phyloP scores from a whole-genome alignment of 2,797 vertebrate species.

The Trichosurus vulpecula region DNA sequence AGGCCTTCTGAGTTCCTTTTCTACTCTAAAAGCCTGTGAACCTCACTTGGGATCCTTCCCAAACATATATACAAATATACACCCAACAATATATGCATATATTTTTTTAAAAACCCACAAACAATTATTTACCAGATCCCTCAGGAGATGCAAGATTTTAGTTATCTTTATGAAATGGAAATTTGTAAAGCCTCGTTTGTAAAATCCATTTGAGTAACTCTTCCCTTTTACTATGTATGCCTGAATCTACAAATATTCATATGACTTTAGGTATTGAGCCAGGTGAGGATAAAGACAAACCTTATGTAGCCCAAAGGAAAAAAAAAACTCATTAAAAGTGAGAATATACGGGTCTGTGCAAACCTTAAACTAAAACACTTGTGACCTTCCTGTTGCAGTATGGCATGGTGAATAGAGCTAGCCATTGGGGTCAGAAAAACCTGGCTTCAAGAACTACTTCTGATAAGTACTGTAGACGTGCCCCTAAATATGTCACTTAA shows the following conservation, averaged over 20 bases:
- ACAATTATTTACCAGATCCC: neutral
- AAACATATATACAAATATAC: neutral
- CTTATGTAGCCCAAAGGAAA: neutral
- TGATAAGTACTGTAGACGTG: neutral
- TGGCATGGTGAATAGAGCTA: neutral
- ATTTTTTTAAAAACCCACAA: neutral
- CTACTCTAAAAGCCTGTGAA: neutral
- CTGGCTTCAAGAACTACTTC: neutral
- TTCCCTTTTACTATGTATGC: neutral
- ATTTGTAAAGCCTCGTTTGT: neutral
- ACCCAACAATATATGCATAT: neutral
- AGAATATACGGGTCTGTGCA: neutral
- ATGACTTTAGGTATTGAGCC: neutral
- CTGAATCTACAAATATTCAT: neutral
- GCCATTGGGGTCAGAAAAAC: neutral
- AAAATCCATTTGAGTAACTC: neutral
- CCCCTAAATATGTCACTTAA: neutral
- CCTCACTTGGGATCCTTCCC: neutral
- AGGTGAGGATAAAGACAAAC: neutral
- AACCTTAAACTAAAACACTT: neutral
- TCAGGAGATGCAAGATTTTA: neutral
- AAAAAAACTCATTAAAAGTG: neutral
- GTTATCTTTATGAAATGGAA: neutral
- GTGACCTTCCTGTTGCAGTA: neutral
- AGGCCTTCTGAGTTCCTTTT: neutral